Base-by-base conservation (phyloP, 2,113 vertebrate genomes). In the Daubentonia madagascariensis region DNA sequence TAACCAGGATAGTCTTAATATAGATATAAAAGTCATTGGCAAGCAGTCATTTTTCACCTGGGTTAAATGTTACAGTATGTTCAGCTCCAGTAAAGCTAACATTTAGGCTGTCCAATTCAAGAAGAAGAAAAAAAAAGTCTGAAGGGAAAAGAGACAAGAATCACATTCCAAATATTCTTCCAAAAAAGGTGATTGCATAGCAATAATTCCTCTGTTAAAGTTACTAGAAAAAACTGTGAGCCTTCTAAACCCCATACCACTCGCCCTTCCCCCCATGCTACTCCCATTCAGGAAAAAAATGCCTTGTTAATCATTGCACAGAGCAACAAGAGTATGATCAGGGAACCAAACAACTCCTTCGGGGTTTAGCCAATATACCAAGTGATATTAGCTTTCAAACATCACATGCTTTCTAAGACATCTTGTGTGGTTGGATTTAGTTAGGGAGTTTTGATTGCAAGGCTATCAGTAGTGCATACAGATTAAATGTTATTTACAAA, bases 1-100 rank as follows among this genome's bases (percentile, higher is more conserved):
- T 40, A 90, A 85, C 59, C 79, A 96, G 86, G 84, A n/a, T 3
- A 12, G 65, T 87, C 95, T 95, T 97, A 92, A 98, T 79, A 96
- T 32, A 97, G 91, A 96, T 5, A 32, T 89, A 92, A 95, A 97
- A 95, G 95, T 95, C 97, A 94, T 16, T 76, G 96, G 95, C 84
- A 94, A 96, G 72, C 68, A 90, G 37, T 95, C 67, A 59, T 79
- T 96, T 97, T 96, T 97, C 94, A 98, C 93, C 97, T 97, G 76
- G 78, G 86, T 67, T 96, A 96, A 97, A 92, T 83, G 78, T 76
- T 85, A 80, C 81, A 76, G 94, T 79, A 28, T 97, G 88, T 87
- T 97, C 78, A 25, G 50, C 61, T 52, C 48, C 37, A 22, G 88
- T 72, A 95, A 97, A 96, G 87, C 65, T 95, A 91, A 96, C 90